Evolutionary conservation across 2,797 vertebrate genomes (phyloP).

Genomic region (Remorina albescens): DNA sequence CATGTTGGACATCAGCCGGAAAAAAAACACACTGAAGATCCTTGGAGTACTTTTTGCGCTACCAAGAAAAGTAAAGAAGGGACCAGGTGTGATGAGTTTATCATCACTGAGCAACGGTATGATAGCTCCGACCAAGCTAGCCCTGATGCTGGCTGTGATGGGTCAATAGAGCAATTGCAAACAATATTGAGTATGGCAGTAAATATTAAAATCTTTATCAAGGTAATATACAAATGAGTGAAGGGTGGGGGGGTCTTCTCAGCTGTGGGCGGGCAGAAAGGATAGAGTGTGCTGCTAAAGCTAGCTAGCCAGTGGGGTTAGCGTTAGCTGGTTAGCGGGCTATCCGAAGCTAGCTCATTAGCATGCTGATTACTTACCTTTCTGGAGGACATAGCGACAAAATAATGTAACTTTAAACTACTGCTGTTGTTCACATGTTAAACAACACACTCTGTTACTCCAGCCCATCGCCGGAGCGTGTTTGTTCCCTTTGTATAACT

Average conservation of each 20-base stretch:
- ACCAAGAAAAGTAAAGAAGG: background rate
- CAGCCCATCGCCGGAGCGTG: background rate
- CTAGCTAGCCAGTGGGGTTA: constrained; percentile 42
- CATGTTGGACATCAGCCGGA: constrained; percentile 77
- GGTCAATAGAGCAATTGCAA: background rate
- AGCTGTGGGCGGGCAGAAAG: constrained; percentile 5
- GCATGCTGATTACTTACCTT: constrained; percentile 73
- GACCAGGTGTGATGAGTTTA: background rate
- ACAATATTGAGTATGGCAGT: background rate
- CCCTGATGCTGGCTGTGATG: background rate
- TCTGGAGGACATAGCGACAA: constrained; percentile 65
- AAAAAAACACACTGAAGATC: constrained; percentile 79
- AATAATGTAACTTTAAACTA: background rate
- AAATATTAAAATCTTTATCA: background rate
- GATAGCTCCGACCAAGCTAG: background rate
- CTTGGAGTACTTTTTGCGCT: constrained; percentile 84
- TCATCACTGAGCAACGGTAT: background rate
- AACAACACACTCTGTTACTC: accelerated
- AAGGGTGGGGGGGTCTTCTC: background rate
- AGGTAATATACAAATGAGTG: background rate
- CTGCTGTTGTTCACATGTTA: background rate
- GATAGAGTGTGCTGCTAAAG: constrained; percentile 17
- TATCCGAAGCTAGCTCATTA: constrained; percentile 25
- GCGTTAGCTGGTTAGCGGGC: constrained; percentile 16
- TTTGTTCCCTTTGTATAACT: background rate